Evolutionary conservation across 2,888 invertebrate genomes (phyloP), one percentile per base, ranked within the genome.

Genomic region (Gonocerus acuteangulatus): DNA sequence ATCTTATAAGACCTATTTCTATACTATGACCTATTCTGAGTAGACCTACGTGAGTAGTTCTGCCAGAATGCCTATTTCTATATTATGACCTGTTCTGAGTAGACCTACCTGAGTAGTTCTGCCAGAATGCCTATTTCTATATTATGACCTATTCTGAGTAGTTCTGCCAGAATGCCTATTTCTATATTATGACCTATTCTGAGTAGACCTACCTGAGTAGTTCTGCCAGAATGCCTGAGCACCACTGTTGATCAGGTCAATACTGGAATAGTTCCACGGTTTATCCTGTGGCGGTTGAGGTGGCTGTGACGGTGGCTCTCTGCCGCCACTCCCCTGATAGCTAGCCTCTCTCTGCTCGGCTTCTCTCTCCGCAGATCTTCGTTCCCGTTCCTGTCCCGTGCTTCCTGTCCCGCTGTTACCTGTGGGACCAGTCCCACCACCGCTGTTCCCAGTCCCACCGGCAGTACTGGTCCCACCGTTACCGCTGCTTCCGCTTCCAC

Each of bases 201-300:
- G n/a, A n/a, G n/a, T 9, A 27, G 15, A n/a, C 39, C 81, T 74
- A 91, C 90, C 90, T 72, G 90, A 90, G 77, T 91, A 91, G 74
- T 90, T 91, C 74, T 90, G 90, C 90, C 90, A 91, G 77, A 91
- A 90, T 45, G 89, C 89, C 57, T 57, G 57, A 49, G 86, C 86
- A 39, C 89, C 89, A 59, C 69, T 69, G 60, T 87, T 85, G 82
- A 91, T 89, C 74, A 90, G 83, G 76, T 90, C 90, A 67, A 86
- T 78, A 58, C 84, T 84, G 34, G 82, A 75, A 74, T 85, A 85
- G 69, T 82, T 83, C 85, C 85, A 85, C 45, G 78, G 78, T 69
- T 82, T 82, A 61, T 71, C 69, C 62, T 68, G 68, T 27, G 67
- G 65, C 18, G 67, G 62, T 2, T 63, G 62, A 16, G 66, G 62